Evolutionary conservation across 2,888 invertebrate species (phyloP), one percentile per base, ranked within the genome.

Genomic region (Phaedon cochleariae): DNA sequence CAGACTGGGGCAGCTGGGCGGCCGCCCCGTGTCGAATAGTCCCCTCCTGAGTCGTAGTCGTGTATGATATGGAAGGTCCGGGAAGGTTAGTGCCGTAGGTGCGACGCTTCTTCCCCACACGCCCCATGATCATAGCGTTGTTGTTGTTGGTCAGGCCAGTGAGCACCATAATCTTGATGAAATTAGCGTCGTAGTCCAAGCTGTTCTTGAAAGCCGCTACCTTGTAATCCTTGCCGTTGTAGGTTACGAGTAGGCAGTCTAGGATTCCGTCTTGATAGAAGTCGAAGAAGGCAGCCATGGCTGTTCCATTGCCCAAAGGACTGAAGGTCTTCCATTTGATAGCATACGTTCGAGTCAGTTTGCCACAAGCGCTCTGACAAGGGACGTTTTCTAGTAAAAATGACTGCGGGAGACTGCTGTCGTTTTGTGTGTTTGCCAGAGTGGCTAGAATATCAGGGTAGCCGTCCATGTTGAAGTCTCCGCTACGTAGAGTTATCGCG

Each of bases 381-480:
- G 89, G 87, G 1, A 91, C 88, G 83, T 97, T 97, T 79, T 93
- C 90, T 34, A 97, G 80, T 12, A 96, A 84, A 75, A 94, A 93
- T 0, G 91, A 90, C 77, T 87, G 88, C 12, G 87, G 88, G 58
- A 74, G 73, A 65, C 73, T 68, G 34, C 69, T 72, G 22, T 73
- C 75, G 55, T 74, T 73, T 31, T 74, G 74, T 3, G 75, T 73
- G 10, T 26, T 52, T 17, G 59, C 31, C 55, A 97, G 80, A 0
- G 95, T 93, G 57, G 93, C 91, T 41, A 98, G 83, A 52, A 97
- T 85, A 84, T 98, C 98, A 3, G 97, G 96, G 84, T 93, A 97
- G 0, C 97, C 97, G 84, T 98, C 97, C 90, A 97, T 92, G 80
- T 98, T 96, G 76, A 93, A 96, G 82, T 98, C 98, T 1, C 97